A percentile compares a stretch with the other conserved stretches of the same genome.
Conservation (phyloP, 2,888 invertebrate species). For the Eurytoma adleriae region DNA sequence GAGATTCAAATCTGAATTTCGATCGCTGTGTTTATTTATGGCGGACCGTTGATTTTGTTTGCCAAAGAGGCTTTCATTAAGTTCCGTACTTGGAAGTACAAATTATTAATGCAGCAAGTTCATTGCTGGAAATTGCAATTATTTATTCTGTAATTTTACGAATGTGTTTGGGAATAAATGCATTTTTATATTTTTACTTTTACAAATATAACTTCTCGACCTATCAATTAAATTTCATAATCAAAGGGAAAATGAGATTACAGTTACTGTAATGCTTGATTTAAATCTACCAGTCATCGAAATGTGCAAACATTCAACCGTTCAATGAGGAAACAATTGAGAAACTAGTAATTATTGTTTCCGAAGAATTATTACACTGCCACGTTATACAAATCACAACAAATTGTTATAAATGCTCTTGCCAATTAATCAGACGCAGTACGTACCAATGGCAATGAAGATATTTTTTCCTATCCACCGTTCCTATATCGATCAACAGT, state of each 20-base stretch:
- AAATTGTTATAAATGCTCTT: slow-evolving; percentile 17
- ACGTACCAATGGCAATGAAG: background rate
- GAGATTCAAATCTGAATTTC: background rate
- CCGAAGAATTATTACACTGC: background rate
- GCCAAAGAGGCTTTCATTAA: too few species aligned
- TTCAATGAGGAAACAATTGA: background rate
- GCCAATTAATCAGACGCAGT: slow-evolving; percentile 30
- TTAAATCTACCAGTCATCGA: background rate
- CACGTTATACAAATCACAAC: slow-evolving; percentile 11
- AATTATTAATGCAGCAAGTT: too few species aligned
- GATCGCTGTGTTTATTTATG: background rate
- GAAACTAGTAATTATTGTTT: slow-evolving; percentile 20
- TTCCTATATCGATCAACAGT: background rate
- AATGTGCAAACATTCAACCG: background rate
- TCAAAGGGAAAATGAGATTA: background rate
- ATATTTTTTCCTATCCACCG: background rate
- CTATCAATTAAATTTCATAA: background rate
- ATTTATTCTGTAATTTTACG: too few species aligned
- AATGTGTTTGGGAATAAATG: too few species aligned
- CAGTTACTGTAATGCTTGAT: background rate
- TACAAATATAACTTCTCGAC: background rate
- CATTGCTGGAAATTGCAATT: too few species aligned
- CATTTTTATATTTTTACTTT: too few species aligned
- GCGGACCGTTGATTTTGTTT: background rate
- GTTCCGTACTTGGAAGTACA: too few species aligned